phyloP scores from a whole-genome alignment of 2,113 vertebrate species.

The Nothobranchius kuhntae region DNA sequence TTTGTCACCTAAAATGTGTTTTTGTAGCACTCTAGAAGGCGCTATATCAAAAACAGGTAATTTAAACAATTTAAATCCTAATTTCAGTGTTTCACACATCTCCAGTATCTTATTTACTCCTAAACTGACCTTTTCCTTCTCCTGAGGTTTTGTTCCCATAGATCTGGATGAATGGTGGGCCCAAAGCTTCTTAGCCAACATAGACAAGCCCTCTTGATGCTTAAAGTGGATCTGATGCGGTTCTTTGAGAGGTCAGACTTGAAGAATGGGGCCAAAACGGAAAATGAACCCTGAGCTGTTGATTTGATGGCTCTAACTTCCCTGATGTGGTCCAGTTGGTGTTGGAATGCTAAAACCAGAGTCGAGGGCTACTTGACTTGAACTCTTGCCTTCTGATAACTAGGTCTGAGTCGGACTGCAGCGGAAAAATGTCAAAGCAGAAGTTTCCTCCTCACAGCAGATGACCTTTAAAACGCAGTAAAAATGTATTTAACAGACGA shows the following conservation, averaged over 20 bases:
- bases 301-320: slow-evolving; percentile 4
- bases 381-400: slow-evolving; percentile 11
- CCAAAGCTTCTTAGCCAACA: slow-evolving; percentile 89
- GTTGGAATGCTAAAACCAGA: slow-evolving; percentile 20
- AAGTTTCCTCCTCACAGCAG: slow-evolving; percentile 6
- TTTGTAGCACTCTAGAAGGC: no score
- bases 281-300: slow-evolving; percentile 1
- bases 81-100: no score
- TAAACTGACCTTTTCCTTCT: background rate
- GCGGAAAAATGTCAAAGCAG: slow-evolving; percentile 10
- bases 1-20: no score
- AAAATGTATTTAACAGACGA: slow-evolving; percentile 58
- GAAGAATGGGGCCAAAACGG: background rate
- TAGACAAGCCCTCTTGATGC: slow-evolving; percentile 82
- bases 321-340: slow-evolving; percentile 19
- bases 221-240: background rate
- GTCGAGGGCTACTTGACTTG: slow-evolving; percentile 21
- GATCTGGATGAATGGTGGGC: slow-evolving; percentile 97
- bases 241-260: slow-evolving; percentile 15
- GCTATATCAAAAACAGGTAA: no score
- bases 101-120: background rate
- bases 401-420: slow-evolving; percentile 1
- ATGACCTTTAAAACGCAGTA: slow-evolving; percentile 53
- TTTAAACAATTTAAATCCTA: no score
- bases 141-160: slow-evolving; percentile 87